Evolutionary conservation across 2,113 vertebrate genomes (phyloP), one percentile per base, ranked within the genome.

Genomic region (Crotalus viridis): DNA sequence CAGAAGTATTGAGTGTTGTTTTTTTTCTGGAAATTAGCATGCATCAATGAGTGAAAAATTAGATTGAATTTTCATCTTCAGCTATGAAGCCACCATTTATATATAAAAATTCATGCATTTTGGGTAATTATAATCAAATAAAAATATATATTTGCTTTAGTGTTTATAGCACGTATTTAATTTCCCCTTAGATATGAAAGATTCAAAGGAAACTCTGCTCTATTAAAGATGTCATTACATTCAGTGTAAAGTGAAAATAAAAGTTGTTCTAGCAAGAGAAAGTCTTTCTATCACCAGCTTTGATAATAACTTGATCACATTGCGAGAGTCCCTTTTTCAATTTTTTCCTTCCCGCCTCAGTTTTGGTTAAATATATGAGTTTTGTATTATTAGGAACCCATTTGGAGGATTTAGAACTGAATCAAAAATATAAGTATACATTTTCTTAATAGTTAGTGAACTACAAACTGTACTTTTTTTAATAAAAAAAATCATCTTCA

Each of bases 1-100:
- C 13, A 24, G 87, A 89, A 94, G 93, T 90, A 69, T 33, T 69
- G 56, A 93, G 17, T 86, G 89, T 92, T 94, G 43, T 69, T 91
- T 93, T 56, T 81, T 54, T 74, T 94, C 91, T 88, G 85, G 93
- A 95, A 96, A 91, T 61, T 85, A 96, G 90, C 92, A 93, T 26
- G 8, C 64, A 7, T 22, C 90, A 19, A 19, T 54, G n/a, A 92
- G 64, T 81, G 74, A 39, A 95, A 94, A 94, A 94, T 90, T 85
- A 92, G 10, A 93, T 55, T n/a, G 61, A 19, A 61, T 94, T 95
- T 95, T 94, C 28, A 48, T 3, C 55, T 46, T 7, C 57, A 91
- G 56, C 43, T 87, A 17, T 26, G 90, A 51, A 69, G 88, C 81
- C 87, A 69, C 56, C 59, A 61, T 88, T 89, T 46, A 15, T 87